These are phyloP conservation scores for Selene dorsalis DNA, from an alignment of 2,797 vertebrate genomes.

Conservation along the genomic window DNA sequence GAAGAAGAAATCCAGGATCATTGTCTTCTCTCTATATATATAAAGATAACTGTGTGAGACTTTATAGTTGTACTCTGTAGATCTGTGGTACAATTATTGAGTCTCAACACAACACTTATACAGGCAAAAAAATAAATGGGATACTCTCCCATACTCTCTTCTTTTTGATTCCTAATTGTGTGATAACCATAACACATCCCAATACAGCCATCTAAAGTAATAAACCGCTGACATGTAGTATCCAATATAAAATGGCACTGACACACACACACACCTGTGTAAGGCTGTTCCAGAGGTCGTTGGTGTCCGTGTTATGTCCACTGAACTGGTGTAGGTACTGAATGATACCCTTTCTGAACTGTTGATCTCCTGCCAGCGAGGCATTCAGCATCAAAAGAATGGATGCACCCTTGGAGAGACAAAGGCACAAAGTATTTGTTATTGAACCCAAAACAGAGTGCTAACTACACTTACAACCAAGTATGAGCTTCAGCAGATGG, in stretches of 20 bases:
- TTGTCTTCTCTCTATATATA: neutral
- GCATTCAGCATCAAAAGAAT: constrained; percentile 94
- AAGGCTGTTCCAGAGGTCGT: constrained; percentile 93
- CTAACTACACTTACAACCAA: neutral
- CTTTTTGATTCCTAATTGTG: neutral
- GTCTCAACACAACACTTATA: neutral
- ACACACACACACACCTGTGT: constrained; percentile 84
- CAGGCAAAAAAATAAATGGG: neutral
- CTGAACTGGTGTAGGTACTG: constrained; percentile 87
- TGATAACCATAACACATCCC: neutral
- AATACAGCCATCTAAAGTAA: neutral
- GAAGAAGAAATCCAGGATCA: constrained; percentile 2
- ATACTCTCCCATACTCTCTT: too few relatives aligned
- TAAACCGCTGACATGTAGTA: neutral
- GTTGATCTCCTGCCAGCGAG: constrained; percentile 84
- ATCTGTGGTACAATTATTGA: neutral
- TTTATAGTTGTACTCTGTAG: neutral
- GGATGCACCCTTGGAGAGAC: constrained; percentile 89
- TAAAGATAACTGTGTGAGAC: neutral
- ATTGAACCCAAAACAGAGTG: constrained; percentile 24
- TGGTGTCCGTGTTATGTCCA: constrained; percentile 86
- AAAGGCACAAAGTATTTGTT: constrained; percentile 27
- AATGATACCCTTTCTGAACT: constrained; percentile 89
- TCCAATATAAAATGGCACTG: neutral
- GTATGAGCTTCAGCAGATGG: neutral